phyloP scores from a whole-genome alignment of 2,888 invertebrate genomes.

The Cynaeus angustus region DNA sequence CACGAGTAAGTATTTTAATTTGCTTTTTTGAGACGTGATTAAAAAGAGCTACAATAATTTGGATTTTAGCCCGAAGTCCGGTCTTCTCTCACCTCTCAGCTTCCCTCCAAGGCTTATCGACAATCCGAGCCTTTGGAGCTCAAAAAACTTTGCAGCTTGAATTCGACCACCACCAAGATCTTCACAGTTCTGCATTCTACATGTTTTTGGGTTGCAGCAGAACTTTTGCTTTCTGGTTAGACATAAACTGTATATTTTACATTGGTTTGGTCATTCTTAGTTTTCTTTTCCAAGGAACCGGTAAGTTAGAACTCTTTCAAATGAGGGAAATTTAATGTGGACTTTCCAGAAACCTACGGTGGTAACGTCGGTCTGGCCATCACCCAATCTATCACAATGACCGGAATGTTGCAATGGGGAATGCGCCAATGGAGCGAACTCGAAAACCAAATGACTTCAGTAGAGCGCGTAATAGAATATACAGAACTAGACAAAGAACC shows the following conservation, averaged over 20 bases:
- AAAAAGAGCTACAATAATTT: too few relatives aligned
- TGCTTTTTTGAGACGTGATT: too few relatives aligned
- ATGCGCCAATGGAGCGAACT: slow-evolving; percentile 75
- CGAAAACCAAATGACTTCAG: slow-evolving; percentile 89
- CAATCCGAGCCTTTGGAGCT: slow-evolving; percentile 82
- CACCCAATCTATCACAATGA: slow-evolving; percentile 68
- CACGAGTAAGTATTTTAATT: slow-evolving; percentile 73
- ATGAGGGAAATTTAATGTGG: too few relatives aligned
- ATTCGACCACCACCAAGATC: slow-evolving; percentile 77
- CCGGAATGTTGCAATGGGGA: slow-evolving; percentile 87
- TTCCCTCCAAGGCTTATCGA: slow-evolving; percentile 83
- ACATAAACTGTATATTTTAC: slow-evolving; percentile 79
- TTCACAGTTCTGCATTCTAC: slow-evolving; percentile 84
- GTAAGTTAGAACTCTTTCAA: slow-evolving; percentile 61
- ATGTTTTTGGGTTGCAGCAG: slow-evolving; percentile 77
- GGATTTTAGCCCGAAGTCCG: slow-evolving; percentile 82
- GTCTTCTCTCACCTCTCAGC: slow-evolving; percentile 84
- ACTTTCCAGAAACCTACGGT: slow-evolving; percentile 63
- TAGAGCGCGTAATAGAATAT: slow-evolving; percentile 91
- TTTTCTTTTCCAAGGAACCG: slow-evolving; percentile 77
- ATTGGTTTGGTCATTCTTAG: slow-evolving; percentile 78
- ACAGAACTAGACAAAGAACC: slow-evolving; percentile 78
- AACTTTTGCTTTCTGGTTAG: slow-evolving; percentile 82
- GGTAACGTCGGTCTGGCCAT: slow-evolving; percentile 70
- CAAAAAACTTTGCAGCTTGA: slow-evolving; percentile 77